Base-by-base conservation (phyloP, 2,888 invertebrate species). In the Folsomia candida region DNA sequence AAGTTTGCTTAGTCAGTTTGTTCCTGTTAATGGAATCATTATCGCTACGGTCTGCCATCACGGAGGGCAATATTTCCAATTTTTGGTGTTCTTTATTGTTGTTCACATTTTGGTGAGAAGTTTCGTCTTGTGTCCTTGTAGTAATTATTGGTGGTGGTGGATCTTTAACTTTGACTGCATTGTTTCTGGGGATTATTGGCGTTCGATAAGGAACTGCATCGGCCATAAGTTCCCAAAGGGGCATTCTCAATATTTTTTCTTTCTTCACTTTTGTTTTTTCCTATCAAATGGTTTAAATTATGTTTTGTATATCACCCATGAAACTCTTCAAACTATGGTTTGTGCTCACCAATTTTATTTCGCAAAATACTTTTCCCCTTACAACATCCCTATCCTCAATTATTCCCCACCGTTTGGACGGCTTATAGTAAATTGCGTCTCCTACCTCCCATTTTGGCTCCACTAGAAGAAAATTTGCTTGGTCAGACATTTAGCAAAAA, bases 391-490 rank as follows among this genome's bases (percentile, higher is more conserved):
- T 67, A 28, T 61, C 70, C 64, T 70, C 68, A 68, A 74, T 63
- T 26, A 69, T 67, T 3, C 37, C 68, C 74, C 74, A 74, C 66
- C 70, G 51, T 68, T 74, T 74, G 68, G 70, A 72, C 63, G 71
- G 74, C 27, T 71, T 74, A 54, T 74, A 72, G 47, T 68, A 74
- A 47, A 74, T 4, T 54, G 70, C 71, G 64, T 72, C 64, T 28
- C 72, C 72, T 60, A 54, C 14, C 61, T 71, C 72, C 71, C 71
- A 74, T 51, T 67, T 70, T 51, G 74, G 74, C 58, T 74, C 74
- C 71, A 68, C 74, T 74, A 64, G 59, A n/a, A n/a, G n/a, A n/a
- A n/a, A n/a, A n/a, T n/a, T n/a, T n/a, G n/a, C n/a, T n/a, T n/a
- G n/a, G n/a, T n/a, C n/a, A n/a, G n/a, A n/a, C n/a, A n/a, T n/a